Evolutionary conservation across 2,113 vertebrate genomes (phyloP).

Genomic region (Micromys minutus): DNA sequence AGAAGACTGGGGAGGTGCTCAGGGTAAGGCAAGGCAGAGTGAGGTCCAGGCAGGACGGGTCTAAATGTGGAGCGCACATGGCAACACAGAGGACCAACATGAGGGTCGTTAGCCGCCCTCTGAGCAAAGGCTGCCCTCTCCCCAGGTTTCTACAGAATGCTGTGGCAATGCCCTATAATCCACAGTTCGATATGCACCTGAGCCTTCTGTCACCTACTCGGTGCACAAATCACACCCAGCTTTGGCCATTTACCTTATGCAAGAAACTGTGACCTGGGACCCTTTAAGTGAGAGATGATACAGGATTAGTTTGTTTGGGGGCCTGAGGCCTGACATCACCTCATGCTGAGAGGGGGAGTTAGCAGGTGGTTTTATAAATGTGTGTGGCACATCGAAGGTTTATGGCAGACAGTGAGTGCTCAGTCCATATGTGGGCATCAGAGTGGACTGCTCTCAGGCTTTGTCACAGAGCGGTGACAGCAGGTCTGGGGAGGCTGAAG

Average conservation of each 20-base stretch:
- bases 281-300: neutral
- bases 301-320: neutral
- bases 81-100: neutral
- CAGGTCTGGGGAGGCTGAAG: neutral
- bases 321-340: neutral
- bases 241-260: neutral
- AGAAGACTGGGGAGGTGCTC: neutral
- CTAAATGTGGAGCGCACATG: neutral
- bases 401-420: neutral
- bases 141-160: neutral
- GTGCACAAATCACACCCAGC: neutral
- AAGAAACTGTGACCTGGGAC: neutral
- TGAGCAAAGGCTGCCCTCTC: neutral
- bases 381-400: neutral
- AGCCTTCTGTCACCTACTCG: neutral
- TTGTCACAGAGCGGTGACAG: fast-evolving
- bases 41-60: too few relatives aligned
- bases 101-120: fast-evolving
- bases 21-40: neutral
- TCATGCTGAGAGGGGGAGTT: neutral
- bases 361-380: neutral
- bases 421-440: fast-evolving
- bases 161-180: neutral
- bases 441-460: fast-evolving
- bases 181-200: fast-evolving